Base-by-base conservation (phyloP, 2,888 invertebrate species). In the Autographa pulchrina region DNA sequence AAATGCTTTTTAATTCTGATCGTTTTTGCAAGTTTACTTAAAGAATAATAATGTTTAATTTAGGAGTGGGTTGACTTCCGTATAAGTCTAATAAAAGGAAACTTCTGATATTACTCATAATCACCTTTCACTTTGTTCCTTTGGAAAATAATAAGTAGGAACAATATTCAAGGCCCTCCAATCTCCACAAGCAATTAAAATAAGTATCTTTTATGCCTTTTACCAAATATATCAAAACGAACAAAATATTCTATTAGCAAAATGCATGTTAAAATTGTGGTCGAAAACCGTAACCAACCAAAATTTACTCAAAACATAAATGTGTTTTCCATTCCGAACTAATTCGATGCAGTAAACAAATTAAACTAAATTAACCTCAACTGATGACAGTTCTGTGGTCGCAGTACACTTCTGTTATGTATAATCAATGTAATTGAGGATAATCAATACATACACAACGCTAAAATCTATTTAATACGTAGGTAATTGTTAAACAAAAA, bases 251-350 rank as follows among this genome's bases (percentile, higher is more conserved):
- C 7, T 16, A n/a, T 48, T 48, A 2, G 7, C n/a, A n/a, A 48
- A 25, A 48, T n/a, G 16, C n/a, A 48, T 48, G 2, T 48, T 3
- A 25, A 68, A 41, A 65, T 65, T 65, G 69, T 78, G 79, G 77
- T 79, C 64, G 54, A 8, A 48, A 54, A 64, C 65, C 38, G 43
- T 6, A 1, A 7, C 43, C 9, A 13, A 35, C 62, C 56, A 68
- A 66, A 25, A n/a, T 54, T 52, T 48, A 61, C 13, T 35, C 18
- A n/a, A n/a, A 63, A 32, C 0, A 69, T 56, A 68, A 62, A 41
- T 62, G 41, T 13, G 62, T 64, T 60, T 65, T 9, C 38, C 62
- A 54, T 62, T 58, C 14, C 9, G 0, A 14, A 60, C 62, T n/a
- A 43, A 63, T 9, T 52, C 14, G 8, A 64, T 0, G 9, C 43